Evolutionary conservation across 2,113 vertebrate genomes (phyloP).

Genomic region (Rallus limicola): DNA sequence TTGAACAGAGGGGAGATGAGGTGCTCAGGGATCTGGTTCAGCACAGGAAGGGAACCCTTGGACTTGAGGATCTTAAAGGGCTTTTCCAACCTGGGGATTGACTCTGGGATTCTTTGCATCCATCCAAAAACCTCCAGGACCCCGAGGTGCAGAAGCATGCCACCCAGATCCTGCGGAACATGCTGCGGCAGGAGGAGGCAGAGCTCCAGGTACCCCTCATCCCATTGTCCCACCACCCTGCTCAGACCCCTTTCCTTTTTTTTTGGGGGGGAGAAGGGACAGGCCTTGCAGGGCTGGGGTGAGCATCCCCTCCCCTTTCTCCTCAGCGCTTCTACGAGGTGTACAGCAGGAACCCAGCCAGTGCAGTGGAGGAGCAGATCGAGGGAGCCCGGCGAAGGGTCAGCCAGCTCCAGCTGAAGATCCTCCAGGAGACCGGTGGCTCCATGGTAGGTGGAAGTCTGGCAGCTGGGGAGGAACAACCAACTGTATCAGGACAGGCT

Average conservation of each 20-base stretch:
- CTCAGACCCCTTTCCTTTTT: rapidly evolving
- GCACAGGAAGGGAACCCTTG: too few species aligned
- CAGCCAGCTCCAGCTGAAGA: conserved; percentile 87
- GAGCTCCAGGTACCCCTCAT: conserved; percentile 84
- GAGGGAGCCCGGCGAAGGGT: conserved; percentile 87
- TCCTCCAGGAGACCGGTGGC: conserved; percentile 83
- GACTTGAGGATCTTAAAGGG: too few species aligned
- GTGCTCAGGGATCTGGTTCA: too few species aligned
- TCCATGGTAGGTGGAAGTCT: conserved; percentile 54
- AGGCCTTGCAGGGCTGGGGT: rapidly evolving
- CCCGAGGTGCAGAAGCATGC: conserved; percentile 91
- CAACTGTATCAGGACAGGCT: too few species aligned
- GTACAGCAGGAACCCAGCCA: conserved; percentile 79
- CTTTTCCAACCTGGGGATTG: too few species aligned
- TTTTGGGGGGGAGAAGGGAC: rapidly evolving
- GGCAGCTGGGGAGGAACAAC: too few species aligned
- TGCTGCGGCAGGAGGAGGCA: conserved; percentile 91
- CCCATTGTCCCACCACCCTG: rapidly evolving
- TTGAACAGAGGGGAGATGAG: too few species aligned
- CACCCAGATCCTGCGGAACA: conserved; percentile 89
- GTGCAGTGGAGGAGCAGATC: conserved; percentile 83
- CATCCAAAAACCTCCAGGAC: conserved; percentile 72
- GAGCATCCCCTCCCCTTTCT: rapidly evolving
- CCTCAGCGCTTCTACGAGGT: conserved; percentile 82
- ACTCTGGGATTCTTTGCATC: neutral